Evolutionary conservation across 1,140 invertebrate species (phyloP), one percentile per base, ranked within the genome.

Genomic region (Spodoptera litura): DNA sequence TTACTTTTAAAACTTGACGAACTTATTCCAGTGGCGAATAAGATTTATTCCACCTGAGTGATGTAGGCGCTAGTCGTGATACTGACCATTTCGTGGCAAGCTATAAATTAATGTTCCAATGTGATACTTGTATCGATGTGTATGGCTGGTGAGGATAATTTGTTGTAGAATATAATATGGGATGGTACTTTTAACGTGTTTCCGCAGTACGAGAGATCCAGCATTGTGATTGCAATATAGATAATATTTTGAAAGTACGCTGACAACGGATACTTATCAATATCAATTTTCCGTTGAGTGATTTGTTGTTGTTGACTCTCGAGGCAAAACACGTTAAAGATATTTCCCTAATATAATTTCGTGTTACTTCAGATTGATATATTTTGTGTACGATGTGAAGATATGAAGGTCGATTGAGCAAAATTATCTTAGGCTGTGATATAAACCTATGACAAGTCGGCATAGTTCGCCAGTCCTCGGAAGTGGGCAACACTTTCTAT

Each of bases 381-480:
- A 72, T 72, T 72, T 72, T 72, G 52, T 55, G 70, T 72, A 72
- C 70, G 66, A 51, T 25, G 31, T 25, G 31, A 9, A 25, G 9
- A 13, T 31, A 15, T 20, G 68, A 71, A 35, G 56, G n/a, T 38
- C 15, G 31, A 58, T 35, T 38, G 53, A 72, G 15, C 53, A 58
- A 72, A 58, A 55, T 44, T 72, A 72, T 72, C 31, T 72, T 58
- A 55, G 70, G 31, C 70, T 72, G 70, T 72, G 70, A 71, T 71
- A 71, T 71, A 71, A 56, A 64, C 61, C 61, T 64, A 44, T 64
- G 35, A 64, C 61, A 35, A 53, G 27, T 55, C 68, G 53, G 25
- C 68, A 56, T 20, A 51, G 27, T 61, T 2, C 55, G 38, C 9
- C 66, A 31, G 12, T n/a, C 20, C 11, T 70, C 49, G 25, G 20